These are phyloP conservation scores for Xylophagus ater DNA, from an alignment of 2,888 invertebrate species.

Conservation along the genomic window DNA sequence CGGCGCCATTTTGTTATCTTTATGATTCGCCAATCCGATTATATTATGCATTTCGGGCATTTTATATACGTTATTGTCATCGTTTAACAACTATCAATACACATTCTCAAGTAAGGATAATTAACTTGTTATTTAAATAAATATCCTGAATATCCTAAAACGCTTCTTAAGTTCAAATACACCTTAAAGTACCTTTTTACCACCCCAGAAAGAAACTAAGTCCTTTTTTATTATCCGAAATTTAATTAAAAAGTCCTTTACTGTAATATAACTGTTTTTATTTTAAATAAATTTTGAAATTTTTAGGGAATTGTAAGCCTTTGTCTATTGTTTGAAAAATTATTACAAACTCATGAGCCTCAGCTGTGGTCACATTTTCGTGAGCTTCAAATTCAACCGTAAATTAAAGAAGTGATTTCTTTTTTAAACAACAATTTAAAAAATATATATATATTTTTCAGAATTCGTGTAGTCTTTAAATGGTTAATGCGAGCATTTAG, in stretches of 20 bases:
- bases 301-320: slow-evolving; percentile 73
- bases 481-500: slow-evolving; percentile 96
- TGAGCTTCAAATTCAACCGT: slow-evolving; percentile 84
- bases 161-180: no score
- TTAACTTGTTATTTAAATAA: no score
- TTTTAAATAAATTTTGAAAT: slow-evolving; percentile 2
- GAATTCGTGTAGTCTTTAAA: slow-evolving; percentile 83
- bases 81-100: slow-evolving; percentile 85
- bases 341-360: slow-evolving; percentile 84
- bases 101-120: slow-evolving; percentile 57
- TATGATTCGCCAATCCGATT: slow-evolving; percentile 78
- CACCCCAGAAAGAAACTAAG: no score
- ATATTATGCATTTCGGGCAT: slow-evolving; percentile 82
- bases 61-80: slow-evolving; percentile 87
- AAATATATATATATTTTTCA: slow-evolving; percentile 32
- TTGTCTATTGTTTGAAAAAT: slow-evolving; percentile 77
- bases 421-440: slow-evolving; percentile 1
- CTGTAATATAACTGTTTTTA: background rate
- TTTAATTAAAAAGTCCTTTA: no score
- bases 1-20: slow-evolving; percentile 88
- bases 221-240: no score
- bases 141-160: no score
- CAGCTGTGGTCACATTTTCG: slow-evolving; percentile 84
- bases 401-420: slow-evolving; percentile 27
- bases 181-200: no score